phyloP scores from a whole-genome alignment of 2,888 invertebrate genomes.

The Drosophila nr. fundita region DNA sequence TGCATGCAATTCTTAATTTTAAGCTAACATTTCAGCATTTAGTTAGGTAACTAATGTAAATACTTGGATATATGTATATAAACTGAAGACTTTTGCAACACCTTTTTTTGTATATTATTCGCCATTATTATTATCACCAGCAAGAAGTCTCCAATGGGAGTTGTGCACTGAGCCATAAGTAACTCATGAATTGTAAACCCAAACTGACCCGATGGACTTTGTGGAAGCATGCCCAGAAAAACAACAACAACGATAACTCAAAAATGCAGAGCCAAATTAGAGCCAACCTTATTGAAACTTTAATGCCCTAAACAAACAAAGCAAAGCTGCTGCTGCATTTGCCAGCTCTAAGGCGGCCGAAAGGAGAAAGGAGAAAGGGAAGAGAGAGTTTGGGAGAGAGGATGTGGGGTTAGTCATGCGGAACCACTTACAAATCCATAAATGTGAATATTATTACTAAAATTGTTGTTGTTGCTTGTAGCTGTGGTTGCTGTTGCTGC shows the following conservation, averaged over 20 bases:
- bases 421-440: slow-evolving; percentile 82
- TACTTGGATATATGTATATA: not conserved
- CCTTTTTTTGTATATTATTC: not conserved
- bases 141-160: slow-evolving; percentile 37
- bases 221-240: slow-evolving; percentile 30
- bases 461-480: slow-evolving; percentile 51
- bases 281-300: slow-evolving; percentile 75
- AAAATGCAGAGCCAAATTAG: slow-evolving; percentile 67
- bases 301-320: slow-evolving; percentile 63
- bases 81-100: not conserved
- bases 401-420: slow-evolving; percentile 75
- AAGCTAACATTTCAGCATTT: not conserved
- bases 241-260: slow-evolving; percentile 40
- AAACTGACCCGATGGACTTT: slow-evolving; percentile 81
- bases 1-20: not conserved
- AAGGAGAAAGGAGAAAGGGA: not conserved
- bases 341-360: slow-evolving; percentile 18
- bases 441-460: slow-evolving; percentile 81
- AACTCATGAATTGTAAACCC: slow-evolving; percentile 84
- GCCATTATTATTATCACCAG: not conserved
- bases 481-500: slow-evolving; percentile 29
- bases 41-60: not conserved
- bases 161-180: slow-evolving; percentile 81
- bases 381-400: slow-evolving; percentile 15
- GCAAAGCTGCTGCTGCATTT: slow-evolving; percentile 24